Evolutionary conservation across 2,888 invertebrate genomes (phyloP).

Genomic region (Drosophila prolongata): DNA sequence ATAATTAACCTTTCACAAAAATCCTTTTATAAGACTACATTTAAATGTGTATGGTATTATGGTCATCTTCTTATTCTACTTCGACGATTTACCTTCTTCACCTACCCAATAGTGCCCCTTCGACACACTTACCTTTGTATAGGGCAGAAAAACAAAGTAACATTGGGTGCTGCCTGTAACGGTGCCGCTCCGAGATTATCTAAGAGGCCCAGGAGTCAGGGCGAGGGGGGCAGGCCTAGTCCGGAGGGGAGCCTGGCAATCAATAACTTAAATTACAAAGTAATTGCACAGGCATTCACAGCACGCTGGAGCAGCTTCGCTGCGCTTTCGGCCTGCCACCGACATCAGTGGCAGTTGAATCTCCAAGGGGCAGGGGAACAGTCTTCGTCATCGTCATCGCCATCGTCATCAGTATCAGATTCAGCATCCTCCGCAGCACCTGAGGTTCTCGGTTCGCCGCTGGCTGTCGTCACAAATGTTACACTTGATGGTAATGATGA

Average conservation of each 20-base stretch:
- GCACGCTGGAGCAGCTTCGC: conserved; percentile 70
- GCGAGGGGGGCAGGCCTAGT: conserved; percentile 18
- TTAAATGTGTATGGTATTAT: not conserved
- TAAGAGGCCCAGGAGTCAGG: conserved; percentile 51
- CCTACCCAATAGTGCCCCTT: conserved; percentile 12
- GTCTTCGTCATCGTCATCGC: conserved; percentile 27
- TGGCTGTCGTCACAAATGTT: conserved; percentile 80
- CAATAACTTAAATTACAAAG: conserved; percentile 84
- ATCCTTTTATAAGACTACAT: not conserved
- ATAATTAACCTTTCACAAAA: not conserved
- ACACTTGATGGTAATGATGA: conserved; percentile 83
- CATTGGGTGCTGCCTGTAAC: conserved; percentile 73
- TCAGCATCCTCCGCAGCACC: conserved; percentile 30
- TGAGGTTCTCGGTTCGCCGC: conserved; percentile 62
- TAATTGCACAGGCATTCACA: conserved; percentile 82
- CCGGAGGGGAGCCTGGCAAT: conserved; percentile 75
- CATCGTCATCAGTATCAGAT: conserved; percentile 29
- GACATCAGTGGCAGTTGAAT: conserved; percentile 25
- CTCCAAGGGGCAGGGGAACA: conserved; percentile 8
- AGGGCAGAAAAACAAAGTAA: conserved; percentile 23
- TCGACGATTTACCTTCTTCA: not conserved
- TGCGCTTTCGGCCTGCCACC: conserved; percentile 46
- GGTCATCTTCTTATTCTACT: no score
- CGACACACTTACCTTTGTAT: conserved; percentile 26
- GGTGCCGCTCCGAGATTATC: conserved; percentile 67